Percentiles rank a stretch among this genome's conserved stretches.
phyloP scores from a whole-genome alignment of 1,140 invertebrate species.

The Caenorhabditis inopinata region DNA sequence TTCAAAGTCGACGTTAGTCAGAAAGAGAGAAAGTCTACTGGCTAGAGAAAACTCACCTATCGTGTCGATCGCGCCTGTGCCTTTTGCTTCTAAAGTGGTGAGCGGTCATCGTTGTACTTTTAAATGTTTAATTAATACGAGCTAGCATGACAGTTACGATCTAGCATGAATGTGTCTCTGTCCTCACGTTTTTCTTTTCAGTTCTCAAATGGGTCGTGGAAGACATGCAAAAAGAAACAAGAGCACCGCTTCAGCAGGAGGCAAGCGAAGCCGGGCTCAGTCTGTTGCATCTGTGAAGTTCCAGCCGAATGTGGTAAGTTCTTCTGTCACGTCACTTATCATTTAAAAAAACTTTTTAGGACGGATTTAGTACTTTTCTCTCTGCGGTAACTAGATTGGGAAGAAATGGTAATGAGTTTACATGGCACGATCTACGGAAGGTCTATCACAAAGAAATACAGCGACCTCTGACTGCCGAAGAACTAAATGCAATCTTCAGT shows the following conservation, averaged over 20 bases:
- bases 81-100: no score
- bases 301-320: not conserved
- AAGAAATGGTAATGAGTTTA: not conserved
- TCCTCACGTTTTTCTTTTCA: not conserved
- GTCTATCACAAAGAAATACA: not conserved
- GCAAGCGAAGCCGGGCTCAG: not conserved
- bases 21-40: no score
- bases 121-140: no score
- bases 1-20: no score
- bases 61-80: no score
- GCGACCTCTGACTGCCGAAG: not conserved
- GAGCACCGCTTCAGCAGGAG: not conserved
- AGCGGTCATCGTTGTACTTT: no score
- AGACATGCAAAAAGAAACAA: not conserved
- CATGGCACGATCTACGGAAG: constrained; percentile 5
- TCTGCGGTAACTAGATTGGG: not conserved
- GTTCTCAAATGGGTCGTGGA: not conserved
- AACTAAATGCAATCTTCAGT: not conserved
- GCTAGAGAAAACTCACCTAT: no score
- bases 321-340: not conserved
- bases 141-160: no score
- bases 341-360: not conserved
- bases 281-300: not conserved
- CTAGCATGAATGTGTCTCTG: no score
- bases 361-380: not conserved